These are phyloP conservation scores for Epicampocera succincta DNA, from an alignment of 2,888 invertebrate species.

Conservation along the genomic window DNA sequence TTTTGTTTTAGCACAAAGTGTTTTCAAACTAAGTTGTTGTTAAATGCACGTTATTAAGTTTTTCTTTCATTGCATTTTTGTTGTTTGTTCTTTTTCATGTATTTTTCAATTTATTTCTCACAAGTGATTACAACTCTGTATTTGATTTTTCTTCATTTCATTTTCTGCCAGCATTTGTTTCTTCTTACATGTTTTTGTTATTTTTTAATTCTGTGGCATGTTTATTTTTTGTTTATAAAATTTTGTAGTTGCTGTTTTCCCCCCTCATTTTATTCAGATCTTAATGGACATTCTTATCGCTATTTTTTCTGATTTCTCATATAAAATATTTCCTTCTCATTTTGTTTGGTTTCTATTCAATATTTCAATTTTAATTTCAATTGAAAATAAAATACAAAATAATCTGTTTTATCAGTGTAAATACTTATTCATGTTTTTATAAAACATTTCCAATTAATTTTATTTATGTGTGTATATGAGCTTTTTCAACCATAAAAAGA, in stretches of 20 bases:
- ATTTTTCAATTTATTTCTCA: constrained; percentile 35
- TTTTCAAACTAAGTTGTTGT: constrained; percentile 26
- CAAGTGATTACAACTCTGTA: constrained; percentile 53
- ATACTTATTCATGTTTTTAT: constrained; percentile 46
- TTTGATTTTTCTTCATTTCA: constrained; percentile 35
- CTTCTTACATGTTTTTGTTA: constrained; percentile 28
- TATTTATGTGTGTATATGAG: constrained; percentile 1
- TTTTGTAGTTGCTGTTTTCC: constrained; percentile 43
- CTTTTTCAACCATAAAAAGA: not conserved
- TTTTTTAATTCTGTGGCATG: constrained; percentile 60
- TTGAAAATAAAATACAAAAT: constrained; percentile 8
- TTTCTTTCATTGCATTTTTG: constrained; percentile 10
- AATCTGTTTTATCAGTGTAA: constrained; percentile 51
- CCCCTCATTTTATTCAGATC: constrained; percentile 47
- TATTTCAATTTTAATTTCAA: constrained; percentile 40
- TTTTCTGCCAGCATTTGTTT: constrained; percentile 4
- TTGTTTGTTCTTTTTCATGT: constrained; percentile 27
- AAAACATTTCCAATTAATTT: constrained; percentile 1
- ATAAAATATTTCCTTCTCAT: constrained; percentile 21
- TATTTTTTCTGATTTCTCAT: constrained; percentile 22
- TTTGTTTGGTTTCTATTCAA: constrained; percentile 37
- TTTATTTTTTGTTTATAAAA: constrained; percentile 39
- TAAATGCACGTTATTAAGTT: constrained; percentile 42
- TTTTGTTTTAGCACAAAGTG: constrained; percentile 4
- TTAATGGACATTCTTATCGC: constrained; percentile 52